Evolutionary conservation across 2,113 vertebrate species (phyloP).

Genomic region (Rhagologus leucostigma): DNA sequence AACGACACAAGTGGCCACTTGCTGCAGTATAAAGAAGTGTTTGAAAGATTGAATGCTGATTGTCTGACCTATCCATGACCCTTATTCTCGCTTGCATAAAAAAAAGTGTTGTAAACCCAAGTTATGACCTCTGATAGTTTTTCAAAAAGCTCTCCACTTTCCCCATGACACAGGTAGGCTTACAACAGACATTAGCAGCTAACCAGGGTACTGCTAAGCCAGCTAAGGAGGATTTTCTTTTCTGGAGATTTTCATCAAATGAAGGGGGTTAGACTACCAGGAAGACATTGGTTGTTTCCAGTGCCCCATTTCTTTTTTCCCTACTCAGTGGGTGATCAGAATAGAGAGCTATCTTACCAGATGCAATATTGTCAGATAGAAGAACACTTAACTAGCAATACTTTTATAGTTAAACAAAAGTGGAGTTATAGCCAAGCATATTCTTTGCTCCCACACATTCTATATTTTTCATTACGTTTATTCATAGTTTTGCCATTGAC

Average conservation of each 20-base stretch:
- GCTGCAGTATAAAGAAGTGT: background rate
- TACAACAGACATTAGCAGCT: background rate
- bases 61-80: background rate
- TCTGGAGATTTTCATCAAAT: background rate
- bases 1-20: background rate
- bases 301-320: background rate
- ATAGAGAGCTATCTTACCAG: background rate
- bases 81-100: background rate
- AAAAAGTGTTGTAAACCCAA: background rate
- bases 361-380: conserved; percentile 8
- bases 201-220: background rate
- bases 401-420: conserved; percentile 14
- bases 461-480: conserved; percentile 57
- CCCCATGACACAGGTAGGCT: background rate
- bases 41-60: background rate
- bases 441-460: conserved; percentile 34
- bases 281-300: background rate
- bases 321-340: background rate
- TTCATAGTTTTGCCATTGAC: conserved; percentile 54
- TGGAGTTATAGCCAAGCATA: conserved; percentile 14
- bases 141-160: background rate
- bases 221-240: background rate
- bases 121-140: background rate
- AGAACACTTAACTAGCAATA: background rate
- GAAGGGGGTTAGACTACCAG: background rate